Evolutionary conservation across 2,888 invertebrate genomes (phyloP).

Genomic region (Tricholauxania praeusta): DNA sequence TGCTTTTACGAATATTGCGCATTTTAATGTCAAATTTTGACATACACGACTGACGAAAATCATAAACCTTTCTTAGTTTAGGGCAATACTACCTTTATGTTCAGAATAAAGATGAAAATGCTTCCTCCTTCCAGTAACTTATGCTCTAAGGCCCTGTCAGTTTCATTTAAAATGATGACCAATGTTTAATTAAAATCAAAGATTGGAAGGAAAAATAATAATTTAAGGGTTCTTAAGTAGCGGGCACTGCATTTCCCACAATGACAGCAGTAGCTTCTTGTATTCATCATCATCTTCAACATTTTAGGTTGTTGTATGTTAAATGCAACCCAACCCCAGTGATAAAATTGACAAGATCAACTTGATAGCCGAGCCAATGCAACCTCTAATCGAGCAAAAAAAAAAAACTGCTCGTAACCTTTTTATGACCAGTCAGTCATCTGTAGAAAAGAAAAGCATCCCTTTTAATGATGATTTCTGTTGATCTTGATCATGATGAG

Average conservation of each 20-base stretch:
- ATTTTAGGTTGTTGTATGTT: background rate
- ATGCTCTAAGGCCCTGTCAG: conserved; percentile 25
- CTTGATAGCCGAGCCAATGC: background rate
- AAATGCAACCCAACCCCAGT: conserved; percentile 22
- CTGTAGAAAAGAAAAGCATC: too few relatives aligned
- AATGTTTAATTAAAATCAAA: background rate
- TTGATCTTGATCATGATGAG: too few relatives aligned
- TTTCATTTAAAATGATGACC: conserved; percentile 25
- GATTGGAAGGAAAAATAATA: background rate
- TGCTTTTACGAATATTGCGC: too few relatives aligned
- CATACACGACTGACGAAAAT: too few relatives aligned
- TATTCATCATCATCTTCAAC: background rate
- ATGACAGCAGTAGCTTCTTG: background rate
- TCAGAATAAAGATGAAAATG: too few relatives aligned
- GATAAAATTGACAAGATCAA: conserved; percentile 32
- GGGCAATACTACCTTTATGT: too few relatives aligned
- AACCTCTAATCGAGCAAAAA: too few relatives aligned
- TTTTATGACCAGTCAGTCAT: too few relatives aligned
- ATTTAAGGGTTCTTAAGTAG: conserved; percentile 8
- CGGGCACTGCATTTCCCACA: conserved; percentile 12
- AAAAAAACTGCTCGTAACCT: background rate
- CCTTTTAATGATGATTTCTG: too few relatives aligned
- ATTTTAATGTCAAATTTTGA: too few relatives aligned
- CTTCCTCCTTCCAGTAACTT: background rate
- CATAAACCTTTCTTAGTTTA: too few relatives aligned